Evolutionary conservation across 2,888 invertebrate genomes (phyloP).

Genomic region (Nymphalis urticae): DNA sequence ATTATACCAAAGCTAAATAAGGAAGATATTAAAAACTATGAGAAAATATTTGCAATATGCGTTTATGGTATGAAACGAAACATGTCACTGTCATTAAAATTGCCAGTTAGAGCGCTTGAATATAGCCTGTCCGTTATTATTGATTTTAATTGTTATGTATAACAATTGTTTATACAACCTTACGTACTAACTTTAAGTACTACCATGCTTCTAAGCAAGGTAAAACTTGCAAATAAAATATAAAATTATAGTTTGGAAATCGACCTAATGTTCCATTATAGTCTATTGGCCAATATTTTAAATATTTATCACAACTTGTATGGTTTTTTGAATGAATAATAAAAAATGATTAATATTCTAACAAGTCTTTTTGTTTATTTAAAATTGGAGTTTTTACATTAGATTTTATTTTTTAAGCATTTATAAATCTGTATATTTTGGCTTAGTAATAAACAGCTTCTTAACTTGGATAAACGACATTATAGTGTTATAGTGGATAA

Average conservation of each 20-base stretch:
- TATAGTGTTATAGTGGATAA: conserved; percentile 34
- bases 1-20: conserved; percentile 35
- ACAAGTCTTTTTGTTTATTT: too few relatives aligned
- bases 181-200: background rate
- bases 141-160: background rate
- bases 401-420: too few relatives aligned
- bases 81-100: conserved; percentile 22
- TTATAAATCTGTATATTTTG: background rate
- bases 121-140: conserved; percentile 2
- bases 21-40: conserved; percentile 37
- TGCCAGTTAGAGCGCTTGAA: conserved; percentile 12
- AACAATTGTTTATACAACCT: background rate
- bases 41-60: conserved; percentile 21
- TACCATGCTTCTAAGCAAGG: too few relatives aligned
- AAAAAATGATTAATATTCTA: too few relatives aligned
- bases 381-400: too few relatives aligned
- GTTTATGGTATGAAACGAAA: conserved; percentile 29
- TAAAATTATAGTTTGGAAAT: too few relatives aligned
- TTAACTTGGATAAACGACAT: conserved; percentile 28
- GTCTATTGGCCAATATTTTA: too few relatives aligned
- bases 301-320: too few relatives aligned
- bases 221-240: too few relatives aligned
- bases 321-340: too few relatives aligned
- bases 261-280: too few relatives aligned
- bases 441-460: conserved; percentile 8